Evolutionary conservation across 2,888 invertebrate species (phyloP).

Genomic region (Drosophila infuscata): DNA sequence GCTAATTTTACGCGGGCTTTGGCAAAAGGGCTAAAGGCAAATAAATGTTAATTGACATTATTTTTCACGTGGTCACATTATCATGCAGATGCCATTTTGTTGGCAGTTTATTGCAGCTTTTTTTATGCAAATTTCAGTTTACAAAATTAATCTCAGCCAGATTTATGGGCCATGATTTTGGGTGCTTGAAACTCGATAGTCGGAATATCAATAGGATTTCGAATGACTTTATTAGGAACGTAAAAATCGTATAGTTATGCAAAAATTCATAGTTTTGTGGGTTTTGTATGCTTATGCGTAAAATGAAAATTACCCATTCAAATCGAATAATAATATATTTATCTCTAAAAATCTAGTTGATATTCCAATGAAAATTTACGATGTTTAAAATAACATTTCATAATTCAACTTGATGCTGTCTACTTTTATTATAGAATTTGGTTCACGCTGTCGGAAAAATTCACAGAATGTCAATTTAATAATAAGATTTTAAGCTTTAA

Average conservation of each 20-base stretch:
- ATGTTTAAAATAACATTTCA: background rate
- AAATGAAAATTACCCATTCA: background rate
- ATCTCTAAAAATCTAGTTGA: background rate
- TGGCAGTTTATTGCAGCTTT: conserved; percentile 23
- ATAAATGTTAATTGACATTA: conserved; percentile 36
- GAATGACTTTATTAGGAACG: background rate
- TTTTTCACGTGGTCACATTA: conserved; percentile 19
- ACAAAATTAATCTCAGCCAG: background rate
- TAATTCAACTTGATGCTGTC: background rate
- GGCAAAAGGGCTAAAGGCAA: conserved; percentile 27
- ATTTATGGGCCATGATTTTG: background rate
- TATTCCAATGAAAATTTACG: background rate
- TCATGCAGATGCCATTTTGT: background rate
- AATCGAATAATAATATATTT: background rate
- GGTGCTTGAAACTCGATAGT: background rate
- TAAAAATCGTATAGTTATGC: background rate
- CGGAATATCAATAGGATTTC: background rate
- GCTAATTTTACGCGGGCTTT: conserved; percentile 29
- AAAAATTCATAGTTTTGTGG: background rate
- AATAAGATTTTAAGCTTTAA: conserved; percentile 53
- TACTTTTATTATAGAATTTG: conserved; percentile 50
- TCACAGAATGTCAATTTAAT: conserved; percentile 52
- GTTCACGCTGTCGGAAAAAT: conserved; percentile 1
- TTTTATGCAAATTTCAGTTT: conserved; percentile 6
- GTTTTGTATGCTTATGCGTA: background rate